Base-by-base conservation (phyloP, 2,797 vertebrate species). In the Rousettus madagascariensis region DNA sequence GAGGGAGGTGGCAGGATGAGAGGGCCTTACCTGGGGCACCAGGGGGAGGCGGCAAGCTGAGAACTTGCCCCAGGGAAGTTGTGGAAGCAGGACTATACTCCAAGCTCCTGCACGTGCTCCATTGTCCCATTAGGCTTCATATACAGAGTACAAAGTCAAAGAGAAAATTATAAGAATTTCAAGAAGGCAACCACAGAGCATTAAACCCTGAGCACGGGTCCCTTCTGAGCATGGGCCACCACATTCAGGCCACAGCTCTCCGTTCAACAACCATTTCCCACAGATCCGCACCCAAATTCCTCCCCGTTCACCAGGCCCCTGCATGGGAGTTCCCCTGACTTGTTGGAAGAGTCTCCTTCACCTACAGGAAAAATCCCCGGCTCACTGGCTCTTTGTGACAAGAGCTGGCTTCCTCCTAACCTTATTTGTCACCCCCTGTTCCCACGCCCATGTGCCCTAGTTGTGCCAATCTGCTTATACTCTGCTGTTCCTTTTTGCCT, bases 21-120 rank as follows among this genome's bases (percentile, higher is more conserved):
- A n/a, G 22, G n/a, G 26, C 36, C 8, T 17, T 0, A 0, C 43
- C 9, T 0, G 3, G 28, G 93, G 55, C 30, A 10, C 57, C 30
- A 9, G 17, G n/a, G 8, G 5, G n/a, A 57, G 16, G 53, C 1
- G 36, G 36, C 24, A 41, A 51, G 20, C 49, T 0, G 24, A 87
- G 75, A 86, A 30, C 12, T 69, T 1, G 2, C 17, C 59, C 17
- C 3, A 6, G 22, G 82, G 59, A 46, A 30, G 26, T 15, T 6
- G 33, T 8, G 15, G 69, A 65, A 38, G 33, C 16, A 46, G 13
- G 20, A 59, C 49, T 30, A 41, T 82, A 41, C 17, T 77, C 43
- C 63, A 53, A 9, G 65, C 66, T 66, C 84, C 5, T 2, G 36
- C 41, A 24, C 71, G 30, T 36, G 78, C 33, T 65, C 77, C 28